These are phyloP conservation scores for Umimayanthus chanpuru DNA, from an alignment of 92 coral and sea anemone genomes.

Conservation along the genomic window DNA sequence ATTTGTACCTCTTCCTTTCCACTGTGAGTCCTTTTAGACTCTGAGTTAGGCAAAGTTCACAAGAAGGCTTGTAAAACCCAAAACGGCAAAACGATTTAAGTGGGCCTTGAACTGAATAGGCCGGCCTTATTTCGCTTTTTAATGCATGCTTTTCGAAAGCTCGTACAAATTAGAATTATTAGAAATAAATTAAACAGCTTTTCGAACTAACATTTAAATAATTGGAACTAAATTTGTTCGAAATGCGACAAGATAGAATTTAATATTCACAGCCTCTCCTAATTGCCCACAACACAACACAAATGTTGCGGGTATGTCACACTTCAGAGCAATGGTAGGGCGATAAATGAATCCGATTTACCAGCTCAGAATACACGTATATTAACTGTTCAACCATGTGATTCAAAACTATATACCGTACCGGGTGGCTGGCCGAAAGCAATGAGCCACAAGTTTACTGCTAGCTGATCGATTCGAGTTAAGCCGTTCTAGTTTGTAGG, in stretches of 20 bases:
- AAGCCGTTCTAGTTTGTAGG: slow-evolving; percentile 8
- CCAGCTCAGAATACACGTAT: background rate
- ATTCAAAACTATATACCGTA: background rate
- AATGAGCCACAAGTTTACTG: background rate
- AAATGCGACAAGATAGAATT: slow-evolving; percentile 48
- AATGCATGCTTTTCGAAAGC: background rate
- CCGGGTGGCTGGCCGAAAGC: background rate
- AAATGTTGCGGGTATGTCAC: slow-evolving; percentile 28
- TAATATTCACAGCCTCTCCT: slow-evolving; percentile 38
- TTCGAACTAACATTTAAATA: slow-evolving; percentile 33
- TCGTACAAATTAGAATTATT: background rate
- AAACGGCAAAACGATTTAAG: slow-evolving; percentile 6
- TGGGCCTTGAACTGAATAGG: background rate
- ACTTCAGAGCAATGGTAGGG: background rate
- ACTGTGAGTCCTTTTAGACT: background rate
- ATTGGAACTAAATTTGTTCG: slow-evolving; percentile 49
- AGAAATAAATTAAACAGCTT: slow-evolving; percentile 25
- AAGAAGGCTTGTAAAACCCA: background rate
- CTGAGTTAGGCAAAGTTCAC: background rate
- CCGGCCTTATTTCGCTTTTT: background rate
- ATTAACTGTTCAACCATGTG: background rate
- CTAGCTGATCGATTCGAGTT: background rate
- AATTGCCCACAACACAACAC: slow-evolving; percentile 20
- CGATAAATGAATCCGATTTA: background rate
- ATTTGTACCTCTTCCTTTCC: background rate